phyloP scores from a whole-genome alignment of 2,113 vertebrate species.

The Muntiacus muntjak region DNA sequence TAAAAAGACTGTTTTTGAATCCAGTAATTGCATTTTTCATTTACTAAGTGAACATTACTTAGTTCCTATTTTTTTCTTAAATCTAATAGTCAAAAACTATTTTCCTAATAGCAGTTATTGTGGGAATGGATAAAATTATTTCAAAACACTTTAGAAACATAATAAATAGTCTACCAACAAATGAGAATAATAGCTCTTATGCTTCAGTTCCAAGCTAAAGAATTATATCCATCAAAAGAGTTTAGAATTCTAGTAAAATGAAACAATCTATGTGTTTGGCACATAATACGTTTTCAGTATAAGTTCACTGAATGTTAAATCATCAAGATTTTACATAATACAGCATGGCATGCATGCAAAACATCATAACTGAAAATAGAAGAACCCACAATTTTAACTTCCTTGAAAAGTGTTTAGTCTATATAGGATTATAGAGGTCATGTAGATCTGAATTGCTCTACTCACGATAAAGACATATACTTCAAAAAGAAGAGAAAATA shows the following conservation, averaged over 20 bases:
- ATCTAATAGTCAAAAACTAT: not conserved
- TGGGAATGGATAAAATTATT: not conserved
- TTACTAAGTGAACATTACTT: not conserved
- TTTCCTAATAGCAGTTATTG: not conserved
- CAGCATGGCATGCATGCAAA: not conserved
- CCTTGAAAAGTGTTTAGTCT: not conserved
- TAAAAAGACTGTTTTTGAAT: not conserved
- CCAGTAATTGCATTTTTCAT: not conserved
- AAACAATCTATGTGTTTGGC: not conserved
- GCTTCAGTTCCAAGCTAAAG: not conserved
- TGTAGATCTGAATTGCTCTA: not conserved
- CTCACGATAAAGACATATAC: not conserved
- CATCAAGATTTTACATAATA: not conserved
- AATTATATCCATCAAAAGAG: not conserved
- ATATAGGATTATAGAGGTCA: not conserved
- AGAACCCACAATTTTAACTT: not conserved
- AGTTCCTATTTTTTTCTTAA: not conserved
- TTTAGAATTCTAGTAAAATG: not conserved
- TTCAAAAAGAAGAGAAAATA: not conserved
- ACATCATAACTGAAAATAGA: not conserved
- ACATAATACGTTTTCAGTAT: not conserved
- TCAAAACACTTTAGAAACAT: not conserved
- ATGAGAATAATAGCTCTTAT: not conserved
- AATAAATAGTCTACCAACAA: not conserved
- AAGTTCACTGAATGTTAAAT: not conserved